phyloP scores from a whole-genome alignment of 2,797 vertebrate species.

The Urophycis tenuis region DNA sequence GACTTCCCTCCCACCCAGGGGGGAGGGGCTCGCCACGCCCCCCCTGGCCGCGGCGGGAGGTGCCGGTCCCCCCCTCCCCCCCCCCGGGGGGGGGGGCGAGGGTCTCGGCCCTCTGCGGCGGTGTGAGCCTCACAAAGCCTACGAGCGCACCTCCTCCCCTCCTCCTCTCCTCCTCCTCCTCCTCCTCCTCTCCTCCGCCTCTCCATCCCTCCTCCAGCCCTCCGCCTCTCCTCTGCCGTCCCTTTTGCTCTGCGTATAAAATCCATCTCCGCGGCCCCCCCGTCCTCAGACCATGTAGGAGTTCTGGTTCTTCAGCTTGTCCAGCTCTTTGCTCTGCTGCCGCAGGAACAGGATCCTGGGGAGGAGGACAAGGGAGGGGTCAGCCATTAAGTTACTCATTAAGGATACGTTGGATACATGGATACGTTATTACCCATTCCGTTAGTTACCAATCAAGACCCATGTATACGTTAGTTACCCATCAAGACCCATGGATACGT shows the following conservation, averaged over 20 bases:
- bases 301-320: conserved; percentile 99
- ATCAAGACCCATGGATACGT: no score
- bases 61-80: no score
- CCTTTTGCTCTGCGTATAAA: conserved; percentile 6
- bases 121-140: background rate
- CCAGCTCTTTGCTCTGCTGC: conserved; percentile 99
- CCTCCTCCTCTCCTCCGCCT: background rate
- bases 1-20: background rate
- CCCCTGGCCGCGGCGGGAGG: no score
- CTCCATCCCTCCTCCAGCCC: background rate
- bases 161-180: background rate
- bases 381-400: background rate
- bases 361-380: background rate
- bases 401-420: no score
- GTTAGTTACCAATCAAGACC: background rate
- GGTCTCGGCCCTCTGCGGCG: background rate
- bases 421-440: no score
- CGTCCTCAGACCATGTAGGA: conserved; percentile 93
- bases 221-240: conserved; percentile 12
- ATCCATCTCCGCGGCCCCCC: conserved; percentile 26
- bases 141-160: background rate
- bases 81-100: no score
- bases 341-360: conserved; percentile 96
- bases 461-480: no score
- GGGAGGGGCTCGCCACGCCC: no score